Conservation (phyloP, 2,888 invertebrate genomes). For the Stenichneumon culpator region DNA sequence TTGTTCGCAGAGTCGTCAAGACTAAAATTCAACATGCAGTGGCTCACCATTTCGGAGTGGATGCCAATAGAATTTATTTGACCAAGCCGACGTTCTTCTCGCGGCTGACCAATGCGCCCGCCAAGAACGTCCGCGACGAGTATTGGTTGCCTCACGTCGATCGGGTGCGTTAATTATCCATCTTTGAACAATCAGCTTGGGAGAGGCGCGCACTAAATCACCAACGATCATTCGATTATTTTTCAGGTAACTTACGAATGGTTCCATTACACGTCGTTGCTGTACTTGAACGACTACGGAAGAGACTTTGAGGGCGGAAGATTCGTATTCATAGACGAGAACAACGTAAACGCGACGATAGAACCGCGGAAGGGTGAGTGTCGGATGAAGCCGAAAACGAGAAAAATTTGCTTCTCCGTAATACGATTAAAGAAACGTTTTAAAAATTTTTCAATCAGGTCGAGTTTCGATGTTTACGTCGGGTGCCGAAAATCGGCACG, state of each 20-base stretch:
- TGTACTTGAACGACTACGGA: slow-evolving; percentile 92
- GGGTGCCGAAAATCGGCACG: slow-evolving; percentile 94
- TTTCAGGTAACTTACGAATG: slow-evolving; percentile 93
- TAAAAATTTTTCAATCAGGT: slow-evolving; percentile 82
- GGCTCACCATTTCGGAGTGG: slow-evolving; percentile 91
- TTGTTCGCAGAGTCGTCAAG: slow-evolving; percentile 86
- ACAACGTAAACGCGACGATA: slow-evolving; percentile 89
- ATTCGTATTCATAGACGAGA: slow-evolving; percentile 91
- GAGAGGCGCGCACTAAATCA: background rate
- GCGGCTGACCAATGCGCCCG: slow-evolving; percentile 89
- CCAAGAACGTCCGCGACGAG: slow-evolving; percentile 93
- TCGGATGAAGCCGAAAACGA: background rate
- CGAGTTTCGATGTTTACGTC: slow-evolving; percentile 95
- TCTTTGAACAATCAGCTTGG: background rate
- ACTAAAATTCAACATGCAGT: slow-evolving; percentile 92
- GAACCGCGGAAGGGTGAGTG: slow-evolving; percentile 90
- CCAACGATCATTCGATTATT: slow-evolving; percentile 38
- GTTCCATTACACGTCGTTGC: slow-evolving; percentile 94
- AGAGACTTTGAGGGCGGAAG: slow-evolving; percentile 93
- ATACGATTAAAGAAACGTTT: background rate
- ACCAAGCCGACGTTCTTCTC: slow-evolving; percentile 97
- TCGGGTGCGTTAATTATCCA: slow-evolving; percentile 87
- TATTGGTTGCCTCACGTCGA: slow-evolving; percentile 97
- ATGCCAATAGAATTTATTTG: slow-evolving; percentile 89
- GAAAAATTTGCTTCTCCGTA: background rate